Evolutionary conservation across 2,888 invertebrate genomes (phyloP), one percentile per base, ranked within the genome.

Genomic region (Cosmia trapezina): DNA sequence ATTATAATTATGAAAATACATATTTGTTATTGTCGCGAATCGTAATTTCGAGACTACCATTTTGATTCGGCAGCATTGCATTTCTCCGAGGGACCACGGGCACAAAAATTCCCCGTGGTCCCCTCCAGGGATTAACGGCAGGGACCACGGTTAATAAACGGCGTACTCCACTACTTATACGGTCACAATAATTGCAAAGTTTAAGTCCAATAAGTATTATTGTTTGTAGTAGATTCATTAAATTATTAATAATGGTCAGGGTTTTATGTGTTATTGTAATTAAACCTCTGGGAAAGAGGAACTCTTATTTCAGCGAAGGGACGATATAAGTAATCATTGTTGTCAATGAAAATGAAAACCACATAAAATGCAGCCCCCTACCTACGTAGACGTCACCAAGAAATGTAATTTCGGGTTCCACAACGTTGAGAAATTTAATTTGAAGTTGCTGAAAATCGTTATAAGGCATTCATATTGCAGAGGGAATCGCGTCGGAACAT

Each of bases 391-490:
- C 49, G 41, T 56, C 63, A 59, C 37, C 61, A 54, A 75, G 71
- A 70, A 83, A 83, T 81, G 66, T 66, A 74, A 83, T 76, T 80
- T 70, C 83, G 61, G 61, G 22, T 64, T 68, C 11, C 33, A 73
- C 59, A 76, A 76, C 59, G 68, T 70, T 59, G 64, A 64, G 54
- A 76, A 76, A 80, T 80, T 83, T 73, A 73, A 80, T 83, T 80
- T 83, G n/a, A 80, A 79, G 62, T 59, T 67, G 47, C 54, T 70
- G 60, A 72, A 67, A 70, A 76, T 68, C 28, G 41, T 60, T 72
- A 28, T 66, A 66, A 61, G 63, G 60, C 45, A 70, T 70, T 80
- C 41, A 83, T 83, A 69, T 76, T 76, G 64, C 76, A 69, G 54
- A 37, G 37, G 37, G 37, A 63, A 60, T 43, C 54, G 28, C 19